phyloP scores from a whole-genome alignment of 2,113 vertebrate genomes.

The Brienomyrus longianalis region DNA sequence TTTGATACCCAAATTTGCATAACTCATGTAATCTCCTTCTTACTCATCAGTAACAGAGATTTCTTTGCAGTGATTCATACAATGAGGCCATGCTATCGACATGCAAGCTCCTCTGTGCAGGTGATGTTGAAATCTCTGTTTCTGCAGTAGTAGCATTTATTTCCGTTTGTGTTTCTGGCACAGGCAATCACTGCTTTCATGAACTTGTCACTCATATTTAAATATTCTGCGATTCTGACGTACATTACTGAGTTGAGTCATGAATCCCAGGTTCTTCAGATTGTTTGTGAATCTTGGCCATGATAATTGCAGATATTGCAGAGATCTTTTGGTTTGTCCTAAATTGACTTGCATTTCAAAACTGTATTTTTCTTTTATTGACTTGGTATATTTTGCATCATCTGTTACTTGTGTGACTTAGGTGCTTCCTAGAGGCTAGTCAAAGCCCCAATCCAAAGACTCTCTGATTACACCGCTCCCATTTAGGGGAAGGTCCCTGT shows the following conservation, averaged over 20 bases:
- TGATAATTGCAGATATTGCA: not conserved
- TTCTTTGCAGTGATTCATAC: not conserved
- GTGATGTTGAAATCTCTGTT: not conserved
- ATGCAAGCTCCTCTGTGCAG: not conserved
- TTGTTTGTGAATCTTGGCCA: no score
- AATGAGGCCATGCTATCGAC: not conserved
- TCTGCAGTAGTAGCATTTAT: not conserved
- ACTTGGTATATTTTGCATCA: not conserved
- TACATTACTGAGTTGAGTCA: not conserved
- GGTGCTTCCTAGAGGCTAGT: not conserved
- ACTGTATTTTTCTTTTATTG: not conserved
- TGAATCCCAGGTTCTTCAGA: no score
- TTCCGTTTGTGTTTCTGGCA: not conserved
- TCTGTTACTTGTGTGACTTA: not conserved
- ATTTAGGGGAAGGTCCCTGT: not conserved
- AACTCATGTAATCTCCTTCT: not conserved
- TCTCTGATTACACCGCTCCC: not conserved
- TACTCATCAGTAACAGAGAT: not conserved
- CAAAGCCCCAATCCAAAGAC: not conserved
- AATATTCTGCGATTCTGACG: no score
- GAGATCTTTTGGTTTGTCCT: not conserved
- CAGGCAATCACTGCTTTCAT: not conserved
- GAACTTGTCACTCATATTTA: not conserved
- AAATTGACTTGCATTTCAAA: not conserved
- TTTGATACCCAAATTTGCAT: not conserved